Percentiles rank a stretch among this genome's conserved stretches.
Conservation (phyloP, 2,797 vertebrate genomes). For the Clarias pachynema region DNA sequence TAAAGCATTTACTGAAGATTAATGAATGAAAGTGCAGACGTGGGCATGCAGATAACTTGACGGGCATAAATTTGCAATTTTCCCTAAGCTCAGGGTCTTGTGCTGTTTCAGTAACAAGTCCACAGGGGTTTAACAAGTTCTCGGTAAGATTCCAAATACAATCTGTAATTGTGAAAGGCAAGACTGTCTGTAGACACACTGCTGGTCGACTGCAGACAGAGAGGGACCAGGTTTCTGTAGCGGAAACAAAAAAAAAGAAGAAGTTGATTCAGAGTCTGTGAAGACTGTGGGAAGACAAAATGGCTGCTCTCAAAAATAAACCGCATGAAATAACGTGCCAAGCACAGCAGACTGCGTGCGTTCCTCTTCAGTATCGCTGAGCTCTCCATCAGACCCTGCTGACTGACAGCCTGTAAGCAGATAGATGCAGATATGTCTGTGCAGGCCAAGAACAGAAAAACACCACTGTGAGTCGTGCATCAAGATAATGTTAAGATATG, state of each 20-base stretch:
- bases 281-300: conserved; percentile 31
- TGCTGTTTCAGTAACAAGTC: conserved; percentile 13
- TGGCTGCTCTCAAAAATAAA: conserved; percentile 41
- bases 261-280: conserved; percentile 15
- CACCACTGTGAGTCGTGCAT: background rate
- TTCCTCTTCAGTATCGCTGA: conserved; percentile 12
- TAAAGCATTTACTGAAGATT: background rate
- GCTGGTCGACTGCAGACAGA: background rate
- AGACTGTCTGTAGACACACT: conserved; percentile 7
- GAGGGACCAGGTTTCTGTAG: conserved; percentile 1
- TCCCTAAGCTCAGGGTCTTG: background rate
- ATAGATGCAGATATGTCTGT: conserved; percentile 7
- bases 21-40: background rate
- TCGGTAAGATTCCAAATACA: conserved; percentile 24
- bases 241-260: background rate
- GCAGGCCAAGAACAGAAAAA: conserved; percentile 12
- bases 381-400: conserved; percentile 16
- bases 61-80: background rate
- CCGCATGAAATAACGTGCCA: conserved; percentile 30
- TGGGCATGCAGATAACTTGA: no score
- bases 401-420: conserved; percentile 24
- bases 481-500: conserved; percentile 17
- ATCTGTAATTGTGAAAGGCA: conserved; percentile 3
- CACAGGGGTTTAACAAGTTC: conserved; percentile 26
- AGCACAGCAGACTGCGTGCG: conserved; percentile 23